phyloP scores from a whole-genome alignment of 2,797 vertebrate genomes.

The Picus viridis region DNA sequence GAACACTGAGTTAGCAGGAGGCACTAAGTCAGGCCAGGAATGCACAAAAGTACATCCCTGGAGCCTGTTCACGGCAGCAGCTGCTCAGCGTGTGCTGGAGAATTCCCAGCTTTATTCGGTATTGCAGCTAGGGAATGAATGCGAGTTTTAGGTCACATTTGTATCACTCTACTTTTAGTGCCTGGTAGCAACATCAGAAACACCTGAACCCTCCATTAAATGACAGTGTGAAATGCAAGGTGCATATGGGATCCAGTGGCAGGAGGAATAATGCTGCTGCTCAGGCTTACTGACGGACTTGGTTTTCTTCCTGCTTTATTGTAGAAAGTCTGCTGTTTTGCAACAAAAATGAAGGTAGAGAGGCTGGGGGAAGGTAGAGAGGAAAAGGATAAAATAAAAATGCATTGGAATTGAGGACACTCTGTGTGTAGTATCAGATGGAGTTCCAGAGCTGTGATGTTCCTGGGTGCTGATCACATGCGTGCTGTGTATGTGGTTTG shows the following conservation, averaged over 20 bases:
- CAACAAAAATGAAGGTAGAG: constrained; percentile 10
- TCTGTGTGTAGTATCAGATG: not conserved
- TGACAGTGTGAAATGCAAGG: not conserved
- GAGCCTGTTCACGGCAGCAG: constrained; percentile 64
- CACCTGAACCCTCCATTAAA: constrained; percentile 55
- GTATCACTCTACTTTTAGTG: constrained; percentile 47
- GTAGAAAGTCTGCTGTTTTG: not conserved
- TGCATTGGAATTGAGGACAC: not conserved
- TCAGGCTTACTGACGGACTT: not conserved
- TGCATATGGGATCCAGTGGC: not conserved
- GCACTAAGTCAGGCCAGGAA: constrained; percentile 54
- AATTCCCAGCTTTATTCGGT: constrained; percentile 40
- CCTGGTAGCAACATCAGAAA: constrained; percentile 39
- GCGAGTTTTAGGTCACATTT: constrained; percentile 36
- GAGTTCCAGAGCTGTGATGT: not conserved
- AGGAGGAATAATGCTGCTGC: not conserved
- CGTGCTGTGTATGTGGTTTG: not conserved
- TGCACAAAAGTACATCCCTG: constrained; percentile 66
- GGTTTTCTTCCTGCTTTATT: not conserved
- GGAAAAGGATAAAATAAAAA: not conserved
- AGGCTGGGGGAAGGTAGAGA: not conserved
- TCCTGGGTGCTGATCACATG: not conserved
- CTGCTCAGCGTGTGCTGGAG: constrained; percentile 55
- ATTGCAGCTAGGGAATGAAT: not conserved
- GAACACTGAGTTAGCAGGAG: constrained; percentile 52